These are phyloP conservation scores for Agonopterix heracliana DNA, from an alignment of 2,888 invertebrate genomes.

Conservation along the genomic window DNA sequence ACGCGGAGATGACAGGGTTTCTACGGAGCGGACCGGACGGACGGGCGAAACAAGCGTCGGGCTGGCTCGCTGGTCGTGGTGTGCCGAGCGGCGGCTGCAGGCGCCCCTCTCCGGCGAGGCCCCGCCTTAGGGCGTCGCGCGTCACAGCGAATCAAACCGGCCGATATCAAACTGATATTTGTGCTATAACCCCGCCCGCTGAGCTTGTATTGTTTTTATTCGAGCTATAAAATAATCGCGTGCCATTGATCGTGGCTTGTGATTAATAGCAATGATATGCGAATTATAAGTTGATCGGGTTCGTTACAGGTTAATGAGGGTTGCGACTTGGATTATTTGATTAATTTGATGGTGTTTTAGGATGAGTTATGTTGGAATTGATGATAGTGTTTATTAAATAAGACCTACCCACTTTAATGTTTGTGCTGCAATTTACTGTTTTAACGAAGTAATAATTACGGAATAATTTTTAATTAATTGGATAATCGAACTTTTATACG, in stretches of 20 bases:
- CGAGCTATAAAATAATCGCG: constrained; percentile 66
- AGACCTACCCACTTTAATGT: background rate
- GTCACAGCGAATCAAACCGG: constrained; percentile 68
- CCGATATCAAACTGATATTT: constrained; percentile 72
- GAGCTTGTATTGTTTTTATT: constrained; percentile 69
- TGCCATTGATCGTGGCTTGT: constrained; percentile 41
- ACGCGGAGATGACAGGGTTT: constrained; percentile 13
- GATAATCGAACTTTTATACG: background rate
- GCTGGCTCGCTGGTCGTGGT: constrained; percentile 53
- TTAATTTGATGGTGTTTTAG: background rate
- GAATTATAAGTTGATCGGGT: constrained; percentile 17
- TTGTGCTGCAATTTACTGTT: background rate
- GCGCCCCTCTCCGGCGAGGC: constrained; percentile 50
- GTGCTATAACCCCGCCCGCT: constrained; percentile 63
- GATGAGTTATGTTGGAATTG: background rate
- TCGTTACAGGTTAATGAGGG: constrained; percentile 11
- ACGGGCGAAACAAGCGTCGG: constrained; percentile 36
- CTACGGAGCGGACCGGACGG: constrained; percentile 11
- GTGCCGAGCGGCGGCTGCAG: constrained; percentile 31
- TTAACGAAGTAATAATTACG: background rate
- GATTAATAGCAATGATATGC: constrained; percentile 41
- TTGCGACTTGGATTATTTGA: background rate
- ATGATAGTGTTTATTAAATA: background rate
- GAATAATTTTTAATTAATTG: background rate
- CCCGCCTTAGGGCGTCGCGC: constrained; percentile 67